These are phyloP conservation scores for Capricornis sumatraensis DNA, from an alignment of 2,113 vertebrate genomes.

Conservation along the genomic window DNA sequence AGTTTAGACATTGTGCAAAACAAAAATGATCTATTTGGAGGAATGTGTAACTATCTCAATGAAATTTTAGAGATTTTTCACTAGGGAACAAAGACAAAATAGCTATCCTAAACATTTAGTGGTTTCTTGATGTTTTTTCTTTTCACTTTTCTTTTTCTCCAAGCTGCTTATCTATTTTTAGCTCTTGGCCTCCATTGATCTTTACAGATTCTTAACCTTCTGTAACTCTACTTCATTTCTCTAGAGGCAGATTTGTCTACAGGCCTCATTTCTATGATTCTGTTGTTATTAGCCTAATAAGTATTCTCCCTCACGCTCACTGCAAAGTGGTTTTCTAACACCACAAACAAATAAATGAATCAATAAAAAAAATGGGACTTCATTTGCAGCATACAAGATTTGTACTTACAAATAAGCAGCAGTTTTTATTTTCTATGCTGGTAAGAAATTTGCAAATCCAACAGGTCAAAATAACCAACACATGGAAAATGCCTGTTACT, in stretches of 20 bases:
- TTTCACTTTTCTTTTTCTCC: neutral
- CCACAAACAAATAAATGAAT: constrained; percentile 64
- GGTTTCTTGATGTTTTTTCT: constrained; percentile 13
- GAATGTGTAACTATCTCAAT: constrained; percentile 27
- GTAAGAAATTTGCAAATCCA: constrained; percentile 55
- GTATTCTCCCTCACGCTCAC: constrained; percentile 14
- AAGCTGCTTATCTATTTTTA: constrained; percentile 51
- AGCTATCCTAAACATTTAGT: neutral
- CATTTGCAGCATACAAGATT: constrained; percentile 2
- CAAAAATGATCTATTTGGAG: neutral
- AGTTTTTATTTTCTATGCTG: constrained; percentile 38
- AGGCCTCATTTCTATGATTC: constrained; percentile 42
- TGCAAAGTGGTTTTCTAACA: constrained; percentile 25
- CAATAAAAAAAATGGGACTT: constrained; percentile 59
- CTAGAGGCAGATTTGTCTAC: constrained; percentile 24
- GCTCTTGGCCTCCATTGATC: constrained; percentile 38
- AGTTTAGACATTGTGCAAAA: constrained; percentile 1
- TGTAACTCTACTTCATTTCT: constrained; percentile 19
- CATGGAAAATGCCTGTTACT: constrained; percentile 44
- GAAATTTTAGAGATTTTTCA: constrained; percentile 46
- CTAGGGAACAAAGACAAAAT: constrained; percentile 32
- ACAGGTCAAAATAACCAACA: constrained; percentile 63
- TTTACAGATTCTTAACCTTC: constrained; percentile 52
- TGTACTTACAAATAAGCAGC: constrained; percentile 47
- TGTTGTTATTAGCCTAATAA: constrained; percentile 57